These are phyloP conservation scores for Melanotaenia boesemani DNA, from an alignment of 2,797 vertebrate species.

Conservation along the genomic window DNA sequence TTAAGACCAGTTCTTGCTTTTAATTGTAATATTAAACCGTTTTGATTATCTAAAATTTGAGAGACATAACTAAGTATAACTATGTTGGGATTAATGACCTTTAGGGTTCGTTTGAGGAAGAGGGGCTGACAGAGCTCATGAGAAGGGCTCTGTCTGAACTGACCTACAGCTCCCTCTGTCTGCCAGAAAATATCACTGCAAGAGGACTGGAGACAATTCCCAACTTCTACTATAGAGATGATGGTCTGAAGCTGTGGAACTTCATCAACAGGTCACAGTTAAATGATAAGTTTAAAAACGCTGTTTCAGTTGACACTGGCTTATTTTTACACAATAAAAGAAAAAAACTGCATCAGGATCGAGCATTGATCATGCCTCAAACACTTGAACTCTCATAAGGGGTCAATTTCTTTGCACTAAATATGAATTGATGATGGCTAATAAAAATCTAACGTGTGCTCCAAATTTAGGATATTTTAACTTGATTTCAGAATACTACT, in stretches of 20 bases:
- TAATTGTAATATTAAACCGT: not conserved
- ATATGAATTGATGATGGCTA: too few species aligned
- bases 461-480: not conserved
- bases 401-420: too few species aligned
- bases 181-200: slow-evolving; percentile 79
- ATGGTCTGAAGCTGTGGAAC: slow-evolving; percentile 82
- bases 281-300: not conserved
- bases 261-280: slow-evolving; percentile 75
- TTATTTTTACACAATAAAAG: not conserved
- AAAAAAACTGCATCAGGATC: not conserved
- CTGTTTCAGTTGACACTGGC: not conserved
- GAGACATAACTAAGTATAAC: not conserved
- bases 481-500: rapidly evolving
- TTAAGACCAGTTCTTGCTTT: not conserved
- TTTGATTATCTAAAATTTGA: not conserved
- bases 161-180: slow-evolving; percentile 80
- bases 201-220: slow-evolving; percentile 82
- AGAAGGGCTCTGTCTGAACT: slow-evolving; percentile 55
- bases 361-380: not conserved
- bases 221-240: slow-evolving; percentile 84
- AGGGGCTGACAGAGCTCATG: slow-evolving; percentile 75
- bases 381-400: too few species aligned
- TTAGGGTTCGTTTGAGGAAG: slow-evolving; percentile 73
- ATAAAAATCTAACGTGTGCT: too few species aligned
- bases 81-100: not conserved